Evolutionary conservation across 2,113 vertebrate species (phyloP).

Genomic region (Alexandromys fortis): DNA sequence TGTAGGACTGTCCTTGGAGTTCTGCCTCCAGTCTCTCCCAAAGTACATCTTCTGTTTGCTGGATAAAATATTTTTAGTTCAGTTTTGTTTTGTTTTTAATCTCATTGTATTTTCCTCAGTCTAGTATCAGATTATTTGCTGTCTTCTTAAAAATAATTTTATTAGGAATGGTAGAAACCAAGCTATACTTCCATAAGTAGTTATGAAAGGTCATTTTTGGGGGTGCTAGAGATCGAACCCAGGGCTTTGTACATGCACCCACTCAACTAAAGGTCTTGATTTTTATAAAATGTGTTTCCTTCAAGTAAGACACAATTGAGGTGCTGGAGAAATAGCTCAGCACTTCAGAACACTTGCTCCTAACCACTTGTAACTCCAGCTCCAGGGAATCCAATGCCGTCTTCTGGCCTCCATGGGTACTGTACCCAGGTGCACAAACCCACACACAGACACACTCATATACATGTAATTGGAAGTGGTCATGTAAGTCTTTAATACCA

Average conservation of each 20-base stretch:
- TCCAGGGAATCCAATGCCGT: not conserved
- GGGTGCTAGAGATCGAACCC: not conserved
- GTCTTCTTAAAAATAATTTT: not conserved
- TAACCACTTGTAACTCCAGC: not conserved
- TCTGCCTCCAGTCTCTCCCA: not conserved
- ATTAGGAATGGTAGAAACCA: not conserved
- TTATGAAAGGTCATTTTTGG: not conserved
- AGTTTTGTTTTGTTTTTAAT: not conserved
- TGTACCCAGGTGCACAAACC: not conserved
- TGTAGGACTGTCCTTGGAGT: not conserved
- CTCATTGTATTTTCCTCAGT: not conserved
- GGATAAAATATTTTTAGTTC: not conserved
- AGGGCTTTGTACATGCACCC: not conserved
- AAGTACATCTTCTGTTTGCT: not conserved
- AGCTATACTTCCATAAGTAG: not conserved
- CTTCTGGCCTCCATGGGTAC: not conserved
- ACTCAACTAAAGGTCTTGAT: not conserved
- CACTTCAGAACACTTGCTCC: not conserved
- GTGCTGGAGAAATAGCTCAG: not conserved
- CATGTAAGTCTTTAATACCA: not conserved
- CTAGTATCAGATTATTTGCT: not conserved
- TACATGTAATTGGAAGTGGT: not conserved
- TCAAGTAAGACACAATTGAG: not conserved
- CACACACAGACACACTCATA: not conserved
- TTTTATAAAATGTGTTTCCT: not conserved